These are phyloP conservation scores for Crossoptilon crossoptilon DNA, from an alignment of 2,797 vertebrate genomes.

Conservation along the genomic window DNA sequence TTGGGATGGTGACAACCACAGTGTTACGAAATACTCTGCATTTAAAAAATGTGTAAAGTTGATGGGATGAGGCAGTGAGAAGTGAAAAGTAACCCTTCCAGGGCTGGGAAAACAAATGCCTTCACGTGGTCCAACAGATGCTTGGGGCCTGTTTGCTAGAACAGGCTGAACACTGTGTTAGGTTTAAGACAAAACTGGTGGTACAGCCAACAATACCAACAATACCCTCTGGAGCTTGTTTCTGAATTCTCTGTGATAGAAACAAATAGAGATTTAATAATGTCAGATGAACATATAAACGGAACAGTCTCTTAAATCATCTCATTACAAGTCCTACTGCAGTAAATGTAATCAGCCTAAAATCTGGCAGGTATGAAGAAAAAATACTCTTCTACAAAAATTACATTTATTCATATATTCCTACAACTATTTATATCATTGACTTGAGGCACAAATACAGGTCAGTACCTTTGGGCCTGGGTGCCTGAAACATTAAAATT, in stretches of 20 bases:
- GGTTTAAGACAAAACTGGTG: conserved; percentile 4
- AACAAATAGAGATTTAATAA: conserved; percentile 67
- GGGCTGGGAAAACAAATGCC: not conserved
- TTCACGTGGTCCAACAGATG: not conserved
- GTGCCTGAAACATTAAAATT: conserved; percentile 64
- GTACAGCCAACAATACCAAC: not conserved
- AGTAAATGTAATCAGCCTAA: conserved; percentile 14
- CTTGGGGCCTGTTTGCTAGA: not conserved
- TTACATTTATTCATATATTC: conserved; percentile 63
- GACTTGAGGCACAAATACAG: conserved; percentile 44
- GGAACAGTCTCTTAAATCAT: conserved; percentile 45
- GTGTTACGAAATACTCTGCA: fast-evolving
- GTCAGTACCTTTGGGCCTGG: conserved; percentile 37
- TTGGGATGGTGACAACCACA: not conserved
- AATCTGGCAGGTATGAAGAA: not conserved
- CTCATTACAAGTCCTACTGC: conserved; percentile 34
- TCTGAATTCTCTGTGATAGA: conserved; percentile 39
- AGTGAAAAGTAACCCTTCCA: not conserved
- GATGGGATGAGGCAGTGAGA: not conserved
- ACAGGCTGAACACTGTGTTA: not conserved
- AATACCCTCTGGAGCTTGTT: conserved; percentile 6
- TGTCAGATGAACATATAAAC: conserved; percentile 51
- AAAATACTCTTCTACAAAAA: conserved; percentile 22
- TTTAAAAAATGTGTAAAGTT: not conserved
- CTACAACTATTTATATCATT: conserved; percentile 21